phyloP scores from a whole-genome alignment of 2,113 vertebrate genomes.

The Cyphomyrus plagiostoma region DNA sequence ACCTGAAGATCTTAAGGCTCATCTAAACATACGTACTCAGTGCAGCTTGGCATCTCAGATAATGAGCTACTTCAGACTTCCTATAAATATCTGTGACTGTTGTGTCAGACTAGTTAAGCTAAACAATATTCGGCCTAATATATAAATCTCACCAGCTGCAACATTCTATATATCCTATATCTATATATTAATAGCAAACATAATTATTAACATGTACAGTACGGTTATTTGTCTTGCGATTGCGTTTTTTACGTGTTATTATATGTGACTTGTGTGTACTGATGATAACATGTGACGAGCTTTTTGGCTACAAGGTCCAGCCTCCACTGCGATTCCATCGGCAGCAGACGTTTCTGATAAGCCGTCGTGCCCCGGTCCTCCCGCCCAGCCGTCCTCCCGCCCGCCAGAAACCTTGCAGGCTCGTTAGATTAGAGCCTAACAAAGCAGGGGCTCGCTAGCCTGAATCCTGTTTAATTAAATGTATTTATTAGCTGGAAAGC shows the following conservation, averaged over 20 bases:
- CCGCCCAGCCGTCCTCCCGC: neutral
- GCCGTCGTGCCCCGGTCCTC: neutral
- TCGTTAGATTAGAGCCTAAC: conserved; percentile 13
- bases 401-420: conserved; percentile 10
- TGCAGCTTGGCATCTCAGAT: neutral
- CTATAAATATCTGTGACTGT: neutral
- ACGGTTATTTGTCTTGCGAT: neutral
- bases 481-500: conserved; percentile 25
- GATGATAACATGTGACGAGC: neutral
- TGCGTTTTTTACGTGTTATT: neutral
- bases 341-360: neutral
- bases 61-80: neutral
- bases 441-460: conserved; percentile 1
- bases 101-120: neutral
- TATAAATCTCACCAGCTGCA: neutral
- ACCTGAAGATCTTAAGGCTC: neutral
- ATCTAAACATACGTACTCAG: neutral
- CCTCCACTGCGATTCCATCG: neutral
- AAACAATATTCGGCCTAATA: neutral
- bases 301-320: neutral
- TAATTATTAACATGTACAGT: neutral
- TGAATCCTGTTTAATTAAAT: conserved; percentile 23
- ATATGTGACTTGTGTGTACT: neutral
- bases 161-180: neutral
- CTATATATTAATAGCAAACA: neutral